Percentiles rank a stretch among this genome's conserved stretches.
phyloP scores from a whole-genome alignment of 2,113 vertebrate species.

The Athene noctua region DNA sequence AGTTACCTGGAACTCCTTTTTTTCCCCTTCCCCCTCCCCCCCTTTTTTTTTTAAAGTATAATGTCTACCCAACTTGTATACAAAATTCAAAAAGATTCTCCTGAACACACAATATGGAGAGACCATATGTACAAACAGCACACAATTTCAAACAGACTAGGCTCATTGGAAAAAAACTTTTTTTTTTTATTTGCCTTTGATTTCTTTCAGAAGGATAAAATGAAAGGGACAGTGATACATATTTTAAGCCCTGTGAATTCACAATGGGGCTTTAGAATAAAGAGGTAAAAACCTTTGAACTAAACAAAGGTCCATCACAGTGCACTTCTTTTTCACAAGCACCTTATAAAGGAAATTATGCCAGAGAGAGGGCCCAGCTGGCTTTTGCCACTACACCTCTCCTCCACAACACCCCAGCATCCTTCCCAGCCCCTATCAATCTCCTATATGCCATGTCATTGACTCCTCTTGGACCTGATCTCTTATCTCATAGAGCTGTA shows the following conservation, averaged over 20 bases:
- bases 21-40: not conserved
- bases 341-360: constrained; percentile 82
- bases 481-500: constrained; percentile 73
- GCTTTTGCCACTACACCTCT: constrained; percentile 76
- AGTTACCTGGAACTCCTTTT: constrained; percentile 1
- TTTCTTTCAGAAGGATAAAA: constrained; percentile 92
- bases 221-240: constrained; percentile 98
- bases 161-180: constrained; percentile 70
- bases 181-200: constrained; percentile 85
- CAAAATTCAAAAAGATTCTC: constrained; percentile 59
- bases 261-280: constrained; percentile 97
- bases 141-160: constrained; percentile 86
- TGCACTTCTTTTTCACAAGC: constrained; percentile 84
- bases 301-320: constrained; percentile 93
- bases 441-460: constrained; percentile 56
- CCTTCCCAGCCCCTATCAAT: constrained; percentile 77
- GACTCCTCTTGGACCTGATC: constrained; percentile 73
- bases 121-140: constrained; percentile 78
- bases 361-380: constrained; percentile 76
- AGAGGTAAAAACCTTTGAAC: constrained; percentile 98
- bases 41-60: not conserved
- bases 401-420: constrained; percentile 75
- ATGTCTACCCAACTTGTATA: constrained; percentile 32
- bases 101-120: constrained; percentile 75
- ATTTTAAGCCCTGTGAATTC: constrained; percentile 95